phyloP scores from a whole-genome alignment of 2,888 invertebrate species.

The Bibio marci region DNA sequence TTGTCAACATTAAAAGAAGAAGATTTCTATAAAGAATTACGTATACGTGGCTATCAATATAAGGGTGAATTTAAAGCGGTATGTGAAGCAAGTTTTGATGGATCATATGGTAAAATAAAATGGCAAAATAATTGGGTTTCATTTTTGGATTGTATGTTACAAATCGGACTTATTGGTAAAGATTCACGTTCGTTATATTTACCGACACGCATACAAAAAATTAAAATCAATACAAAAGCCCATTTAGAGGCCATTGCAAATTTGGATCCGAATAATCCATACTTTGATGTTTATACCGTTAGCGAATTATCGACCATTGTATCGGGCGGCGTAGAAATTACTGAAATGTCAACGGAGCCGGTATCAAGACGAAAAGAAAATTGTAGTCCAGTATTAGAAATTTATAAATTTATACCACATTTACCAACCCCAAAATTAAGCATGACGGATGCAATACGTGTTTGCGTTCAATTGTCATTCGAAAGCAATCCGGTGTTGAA shows the following conservation, averaged over 20 bases:
- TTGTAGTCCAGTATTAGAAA: constrained; percentile 50
- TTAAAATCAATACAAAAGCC: constrained; percentile 49
- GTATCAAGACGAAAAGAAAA: constrained; percentile 44
- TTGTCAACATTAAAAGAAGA: constrained; percentile 32
- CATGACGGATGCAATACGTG: constrained; percentile 29
- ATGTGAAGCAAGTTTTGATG: constrained; percentile 21
- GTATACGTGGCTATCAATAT: constrained; percentile 53
- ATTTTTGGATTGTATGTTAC: constrained; percentile 83
- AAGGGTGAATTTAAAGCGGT: constrained; percentile 22
- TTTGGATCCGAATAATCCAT: constrained; percentile 18
- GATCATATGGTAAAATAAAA: constrained; percentile 23
- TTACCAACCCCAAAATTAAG: constrained; percentile 8
- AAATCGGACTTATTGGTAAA: constrained; percentile 55
- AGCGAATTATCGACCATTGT: constrained; percentile 25
- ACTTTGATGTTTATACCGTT: constrained; percentile 21
- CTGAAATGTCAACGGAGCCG: constrained; percentile 29
- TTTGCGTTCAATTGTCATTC: constrained; percentile 42
- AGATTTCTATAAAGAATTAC: constrained; percentile 53
- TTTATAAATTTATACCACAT: constrained; percentile 50
- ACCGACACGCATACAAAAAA: constrained; percentile 49
- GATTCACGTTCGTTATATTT: constrained; percentile 52
- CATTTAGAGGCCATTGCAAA: constrained; percentile 35
- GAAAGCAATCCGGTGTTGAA: constrained; percentile 45
- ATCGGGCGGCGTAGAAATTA: constrained; percentile 60
- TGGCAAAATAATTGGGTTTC: constrained; percentile 79